phyloP scores from a whole-genome alignment of 2,113 vertebrate species.

The Cyrtonyx montezumae region DNA sequence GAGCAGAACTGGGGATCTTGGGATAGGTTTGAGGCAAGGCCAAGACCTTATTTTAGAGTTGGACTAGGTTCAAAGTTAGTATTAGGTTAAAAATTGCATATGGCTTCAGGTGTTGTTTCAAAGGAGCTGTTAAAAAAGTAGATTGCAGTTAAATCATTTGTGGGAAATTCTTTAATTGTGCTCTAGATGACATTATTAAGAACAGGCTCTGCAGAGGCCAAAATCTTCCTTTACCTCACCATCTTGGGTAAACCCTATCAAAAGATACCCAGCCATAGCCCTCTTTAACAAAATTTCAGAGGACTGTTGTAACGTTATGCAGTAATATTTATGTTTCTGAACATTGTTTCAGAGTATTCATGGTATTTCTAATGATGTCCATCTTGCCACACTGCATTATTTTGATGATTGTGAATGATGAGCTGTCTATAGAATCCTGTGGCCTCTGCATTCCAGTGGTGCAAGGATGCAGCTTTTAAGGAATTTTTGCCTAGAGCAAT shows the following conservation, averaged over 20 bases:
- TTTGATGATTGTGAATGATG: background rate
- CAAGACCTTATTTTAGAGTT: background rate
- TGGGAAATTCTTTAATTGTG: background rate
- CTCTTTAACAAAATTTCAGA: background rate
- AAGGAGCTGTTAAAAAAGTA: background rate
- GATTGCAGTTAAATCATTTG: background rate
- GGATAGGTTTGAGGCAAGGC: background rate
- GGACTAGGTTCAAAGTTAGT: background rate
- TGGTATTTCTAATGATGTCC: background rate
- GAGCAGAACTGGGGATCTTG: background rate
- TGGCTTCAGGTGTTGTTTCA: background rate
- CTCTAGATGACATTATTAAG: background rate
- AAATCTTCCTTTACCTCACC: background rate
- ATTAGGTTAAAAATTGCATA: background rate
- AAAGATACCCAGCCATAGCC: background rate
- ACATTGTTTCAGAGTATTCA: background rate
- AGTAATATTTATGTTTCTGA: background rate
- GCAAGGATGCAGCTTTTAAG: background rate
- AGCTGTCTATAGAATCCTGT: background rate
- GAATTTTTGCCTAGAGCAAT: background rate
- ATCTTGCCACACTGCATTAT: background rate
- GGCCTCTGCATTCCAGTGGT: background rate
- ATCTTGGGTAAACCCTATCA: background rate
- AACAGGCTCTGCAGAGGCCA: background rate
- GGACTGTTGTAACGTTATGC: background rate